phyloP scores from a whole-genome alignment of 2,888 invertebrate species.

The Cheilosia variabilis region DNA sequence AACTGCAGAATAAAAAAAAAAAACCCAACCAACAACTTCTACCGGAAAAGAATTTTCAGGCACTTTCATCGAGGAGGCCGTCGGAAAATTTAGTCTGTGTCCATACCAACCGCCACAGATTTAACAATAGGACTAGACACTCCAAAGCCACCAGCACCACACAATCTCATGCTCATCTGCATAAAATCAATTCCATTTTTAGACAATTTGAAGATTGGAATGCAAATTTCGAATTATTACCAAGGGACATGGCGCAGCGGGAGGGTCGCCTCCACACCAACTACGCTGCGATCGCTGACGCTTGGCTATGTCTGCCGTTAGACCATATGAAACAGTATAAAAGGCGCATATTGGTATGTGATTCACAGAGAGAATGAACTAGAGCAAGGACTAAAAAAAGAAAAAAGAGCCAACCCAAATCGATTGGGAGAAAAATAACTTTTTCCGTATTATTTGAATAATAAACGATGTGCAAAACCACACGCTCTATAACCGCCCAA shows the following conservation, averaged over 20 bases:
- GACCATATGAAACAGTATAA: constrained; percentile 58
- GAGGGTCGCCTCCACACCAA: neutral
- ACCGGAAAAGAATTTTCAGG: constrained; percentile 54
- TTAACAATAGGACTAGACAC: constrained; percentile 52
- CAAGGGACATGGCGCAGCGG: constrained; percentile 77
- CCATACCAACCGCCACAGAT: constrained; percentile 46
- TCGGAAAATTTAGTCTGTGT: constrained; percentile 59
- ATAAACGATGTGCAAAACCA: constrained; percentile 83
- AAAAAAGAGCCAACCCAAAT: constrained; percentile 20
- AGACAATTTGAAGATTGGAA: constrained; percentile 84
- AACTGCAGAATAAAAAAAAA: constrained; percentile 6
- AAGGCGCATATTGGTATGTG: constrained; percentile 45
- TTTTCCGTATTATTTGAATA: constrained; percentile 80
- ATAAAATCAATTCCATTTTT: constrained; percentile 84
- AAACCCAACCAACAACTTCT: constrained; percentile 1
- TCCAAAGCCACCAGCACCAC: constrained; percentile 21
- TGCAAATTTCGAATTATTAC: constrained; percentile 83
- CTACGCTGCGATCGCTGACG: constrained; percentile 25
- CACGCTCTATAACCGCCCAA: constrained; percentile 71
- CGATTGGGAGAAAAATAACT: constrained; percentile 67
- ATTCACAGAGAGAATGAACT: constrained; percentile 52
- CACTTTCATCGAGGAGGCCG: constrained; percentile 58
- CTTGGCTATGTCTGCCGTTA: constrained; percentile 50
- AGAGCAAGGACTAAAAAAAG: constrained; percentile 49
- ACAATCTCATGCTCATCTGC: constrained; percentile 83